These are phyloP conservation scores for Drosophila nr. perissopoda DNA, from an alignment of 2,888 invertebrate species.

Conservation along the genomic window DNA sequence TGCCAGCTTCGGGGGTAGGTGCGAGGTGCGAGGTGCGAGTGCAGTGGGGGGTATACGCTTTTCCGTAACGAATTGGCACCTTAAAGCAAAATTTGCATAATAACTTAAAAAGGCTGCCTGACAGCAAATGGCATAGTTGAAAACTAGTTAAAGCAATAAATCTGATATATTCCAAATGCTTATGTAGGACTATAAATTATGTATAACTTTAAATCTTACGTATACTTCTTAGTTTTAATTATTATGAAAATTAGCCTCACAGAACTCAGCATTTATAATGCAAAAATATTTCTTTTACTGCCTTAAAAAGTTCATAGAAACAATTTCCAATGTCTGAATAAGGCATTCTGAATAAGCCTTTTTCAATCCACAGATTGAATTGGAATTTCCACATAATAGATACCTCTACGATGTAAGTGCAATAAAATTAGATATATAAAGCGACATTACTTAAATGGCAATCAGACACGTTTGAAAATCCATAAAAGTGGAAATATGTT, in stretches of 20 bases:
- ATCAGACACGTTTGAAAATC: conserved; percentile 77
- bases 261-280: neutral
- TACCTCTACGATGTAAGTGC: conserved; percentile 54
- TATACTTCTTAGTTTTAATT: neutral
- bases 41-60: conserved; percentile 1
- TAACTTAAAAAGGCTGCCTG: conserved; percentile 8
- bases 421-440: conserved; percentile 64
- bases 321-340: neutral
- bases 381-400: conserved; percentile 34
- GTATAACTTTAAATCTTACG: neutral
- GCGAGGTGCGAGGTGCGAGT: neutral
- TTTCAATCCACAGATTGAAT: conserved; percentile 35
- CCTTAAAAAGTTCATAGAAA: neutral
- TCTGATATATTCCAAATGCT: no score
- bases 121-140: neutral
- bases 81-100: conserved; percentile 37
- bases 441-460: conserved; percentile 68
- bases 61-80: conserved; percentile 42
- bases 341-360: neutral
- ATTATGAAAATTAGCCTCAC: neutral
- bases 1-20: no score
- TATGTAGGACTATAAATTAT: neutral
- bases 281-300: neutral
- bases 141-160: neutral
- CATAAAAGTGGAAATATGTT: conserved; percentile 77